Conservation (phyloP, 2,888 invertebrate species). For the Lasioglossum lativentre region DNA sequence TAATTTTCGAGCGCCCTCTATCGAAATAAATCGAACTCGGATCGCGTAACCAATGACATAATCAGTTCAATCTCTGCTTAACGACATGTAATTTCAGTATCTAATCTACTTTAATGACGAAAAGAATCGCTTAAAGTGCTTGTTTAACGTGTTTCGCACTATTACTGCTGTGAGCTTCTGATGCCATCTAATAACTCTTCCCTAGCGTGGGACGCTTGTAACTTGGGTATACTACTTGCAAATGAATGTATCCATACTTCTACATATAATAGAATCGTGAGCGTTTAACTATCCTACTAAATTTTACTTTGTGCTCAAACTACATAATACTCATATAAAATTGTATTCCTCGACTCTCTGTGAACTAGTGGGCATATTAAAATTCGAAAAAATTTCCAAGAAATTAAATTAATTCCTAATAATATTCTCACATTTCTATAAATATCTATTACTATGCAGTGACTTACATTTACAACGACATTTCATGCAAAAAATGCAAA, state of each 20-base stretch:
- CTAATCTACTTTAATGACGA: conserved; percentile 26
- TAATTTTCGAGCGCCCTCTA: too few species aligned
- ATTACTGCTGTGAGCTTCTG: not conserved
- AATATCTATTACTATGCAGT: not conserved
- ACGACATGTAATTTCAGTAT: conserved; percentile 13
- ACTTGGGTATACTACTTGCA: too few species aligned
- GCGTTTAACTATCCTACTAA: not conserved
- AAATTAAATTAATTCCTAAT: not conserved
- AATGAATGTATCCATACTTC: not conserved
- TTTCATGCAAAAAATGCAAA: not conserved
- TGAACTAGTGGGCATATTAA: not conserved
- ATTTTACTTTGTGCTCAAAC: not conserved
- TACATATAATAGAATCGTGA: too few species aligned
- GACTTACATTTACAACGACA: not conserved
- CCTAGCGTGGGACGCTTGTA: not conserved
- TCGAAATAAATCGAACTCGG: not conserved
- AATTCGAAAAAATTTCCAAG: not conserved
- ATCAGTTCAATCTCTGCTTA: not conserved
- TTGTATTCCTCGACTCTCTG: not conserved
- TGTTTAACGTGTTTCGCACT: conserved; percentile 6
- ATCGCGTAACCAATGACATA: conserved; percentile 1
- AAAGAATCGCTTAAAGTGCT: conserved; percentile 4
- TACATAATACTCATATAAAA: not conserved
- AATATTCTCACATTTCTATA: not conserved
- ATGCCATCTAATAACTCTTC: conserved; percentile 5